phyloP scores from a whole-genome alignment of 2,888 invertebrate species.

The Nemoura dubitans region DNA sequence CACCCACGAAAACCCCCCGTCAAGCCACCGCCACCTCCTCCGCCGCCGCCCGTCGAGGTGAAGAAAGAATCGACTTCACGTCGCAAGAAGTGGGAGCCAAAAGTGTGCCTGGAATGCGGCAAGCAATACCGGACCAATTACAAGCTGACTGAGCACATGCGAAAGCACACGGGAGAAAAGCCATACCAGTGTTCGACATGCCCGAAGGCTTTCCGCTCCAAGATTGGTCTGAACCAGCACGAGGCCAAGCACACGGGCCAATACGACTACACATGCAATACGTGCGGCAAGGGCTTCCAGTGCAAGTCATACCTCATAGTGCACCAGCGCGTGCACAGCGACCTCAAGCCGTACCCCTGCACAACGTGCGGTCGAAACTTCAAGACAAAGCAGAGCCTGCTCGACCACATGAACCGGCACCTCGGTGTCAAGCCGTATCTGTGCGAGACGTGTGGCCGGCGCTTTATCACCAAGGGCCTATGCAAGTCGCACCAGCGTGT shows the following conservation, averaged over 20 bases:
- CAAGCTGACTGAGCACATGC: constrained; percentile 64
- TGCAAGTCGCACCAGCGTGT: constrained; percentile 68
- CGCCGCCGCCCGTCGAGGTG: constrained; percentile 39
- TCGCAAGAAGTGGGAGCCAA: constrained; percentile 59
- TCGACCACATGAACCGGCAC: constrained; percentile 69
- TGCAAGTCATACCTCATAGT: constrained; percentile 69
- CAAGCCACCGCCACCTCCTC: background rate
- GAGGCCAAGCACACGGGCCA: constrained; percentile 69
- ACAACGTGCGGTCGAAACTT: constrained; percentile 67
- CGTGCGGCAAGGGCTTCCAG: constrained; percentile 70
- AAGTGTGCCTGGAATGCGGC: constrained; percentile 66
- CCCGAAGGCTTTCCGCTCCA: constrained; percentile 68
- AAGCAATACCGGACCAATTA: constrained; percentile 67
- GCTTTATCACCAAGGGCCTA: constrained; percentile 69
- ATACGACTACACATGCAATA: constrained; percentile 66
- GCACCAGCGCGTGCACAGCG: constrained; percentile 69
- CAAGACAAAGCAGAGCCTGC: constrained; percentile 68
- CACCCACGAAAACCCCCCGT: constrained; percentile 51
- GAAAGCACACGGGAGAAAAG: constrained; percentile 69
- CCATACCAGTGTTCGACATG: constrained; percentile 67
- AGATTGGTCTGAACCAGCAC: constrained; percentile 69
- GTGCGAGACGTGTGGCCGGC: constrained; percentile 67
- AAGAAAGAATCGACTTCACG: constrained; percentile 53
- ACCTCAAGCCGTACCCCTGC: constrained; percentile 67
- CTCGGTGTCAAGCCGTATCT: constrained; percentile 68